Conservation (phyloP, 53 echinoderm and acorn worm species). For the Luidia sarsii region DNA sequence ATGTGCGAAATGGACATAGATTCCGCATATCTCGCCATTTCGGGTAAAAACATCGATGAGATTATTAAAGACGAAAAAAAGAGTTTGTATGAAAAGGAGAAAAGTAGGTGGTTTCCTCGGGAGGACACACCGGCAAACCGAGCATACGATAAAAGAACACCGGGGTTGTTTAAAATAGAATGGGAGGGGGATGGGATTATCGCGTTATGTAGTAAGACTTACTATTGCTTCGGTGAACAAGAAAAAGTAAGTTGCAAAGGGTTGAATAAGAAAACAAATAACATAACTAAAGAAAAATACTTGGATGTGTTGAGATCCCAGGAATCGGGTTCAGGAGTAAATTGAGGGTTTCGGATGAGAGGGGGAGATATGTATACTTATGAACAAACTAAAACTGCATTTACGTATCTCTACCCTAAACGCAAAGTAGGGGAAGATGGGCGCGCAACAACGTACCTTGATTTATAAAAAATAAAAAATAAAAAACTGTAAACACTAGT, state of each 20-base stretch:
- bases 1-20: constrained; percentile 71
- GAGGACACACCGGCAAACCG: constrained; percentile 42
- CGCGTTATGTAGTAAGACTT: constrained; percentile 49
- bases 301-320: background rate
- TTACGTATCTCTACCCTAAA: constrained; percentile 11
- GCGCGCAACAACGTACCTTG: background rate
- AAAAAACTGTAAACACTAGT: too few relatives aligned
- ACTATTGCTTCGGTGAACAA: constrained; percentile 38
- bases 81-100: constrained; percentile 31
- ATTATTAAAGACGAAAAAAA: constrained; percentile 53
- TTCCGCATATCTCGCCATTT: constrained; percentile 63
- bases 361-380: too few relatives aligned
- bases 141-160: constrained; percentile 38
- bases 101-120: constrained; percentile 56
- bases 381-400: too few relatives aligned
- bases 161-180: constrained; percentile 58
- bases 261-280: constrained; percentile 29
- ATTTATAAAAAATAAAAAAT: background rate
- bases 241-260: constrained; percentile 48
- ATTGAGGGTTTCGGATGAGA: constrained; percentile 15
- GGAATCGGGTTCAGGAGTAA: background rate
- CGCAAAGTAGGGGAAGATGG: background rate
- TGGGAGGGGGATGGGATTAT: constrained; percentile 58
- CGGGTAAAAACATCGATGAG: constrained; percentile 28
- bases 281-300: constrained; percentile 13